Base-by-base conservation (phyloP, 2,888 invertebrate species). In the Dasysyrphus tricinctus region DNA sequence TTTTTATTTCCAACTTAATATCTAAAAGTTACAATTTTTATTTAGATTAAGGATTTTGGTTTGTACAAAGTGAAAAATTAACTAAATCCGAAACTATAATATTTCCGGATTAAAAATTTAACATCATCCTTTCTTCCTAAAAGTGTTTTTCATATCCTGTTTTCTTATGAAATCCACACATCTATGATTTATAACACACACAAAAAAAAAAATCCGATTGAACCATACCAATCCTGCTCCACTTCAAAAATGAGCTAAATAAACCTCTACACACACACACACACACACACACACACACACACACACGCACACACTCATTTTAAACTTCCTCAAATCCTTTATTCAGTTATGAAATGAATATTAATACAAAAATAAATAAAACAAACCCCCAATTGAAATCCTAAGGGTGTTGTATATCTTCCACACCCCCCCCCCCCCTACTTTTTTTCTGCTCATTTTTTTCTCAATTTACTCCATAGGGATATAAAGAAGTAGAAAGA, bases 291-390 rank as follows among this genome's bases (percentile, higher is more conserved):
- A 24, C n/a, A n/a, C n/a, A 24, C 24, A 24, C 8, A 0, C 4
- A 39, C 12, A 5, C 7, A 32, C 32, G 1, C 59, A 47, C 32
- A 47, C 39, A 54, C 39, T 39, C 24, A 24, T 24, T 24, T 24
- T 24, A 39, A 39, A n/a, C 39, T 42, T 61, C n/a, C 16, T 19
- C 12, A 7, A 39, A 69, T 54, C 69, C 37, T 69, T 69, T 54
- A 54, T 69, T 69, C 69, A 29, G 54, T 69, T 69, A 69, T 69
- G 69, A 69, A 54, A 54, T 69, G 69, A 69, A 69, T 69, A 69
- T 69, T 69, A 69, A 69, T 69, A 69, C 11, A 39, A 69, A 69
- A 69, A 69, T 69, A 69, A 69, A 69, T 37, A 69, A 69, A 69
- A 69, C 39, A 69, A 69, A 51, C 9, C 67, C 51, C 24, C 67